phyloP scores from a whole-genome alignment of 1,140 invertebrate species.

The Magallana gigas region DNA sequence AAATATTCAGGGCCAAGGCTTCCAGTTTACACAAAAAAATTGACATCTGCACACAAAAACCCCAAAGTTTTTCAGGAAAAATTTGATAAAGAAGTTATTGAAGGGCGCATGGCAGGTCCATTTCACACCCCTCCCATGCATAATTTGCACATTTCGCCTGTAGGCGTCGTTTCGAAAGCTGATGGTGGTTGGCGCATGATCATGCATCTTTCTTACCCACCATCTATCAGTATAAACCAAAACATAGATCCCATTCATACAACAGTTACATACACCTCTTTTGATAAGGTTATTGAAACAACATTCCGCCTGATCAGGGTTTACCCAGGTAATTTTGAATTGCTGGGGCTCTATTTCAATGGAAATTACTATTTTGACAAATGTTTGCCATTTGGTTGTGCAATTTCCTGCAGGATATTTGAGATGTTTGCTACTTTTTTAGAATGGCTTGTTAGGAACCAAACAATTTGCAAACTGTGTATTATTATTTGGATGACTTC shows the following conservation, averaged over 20 bases:
- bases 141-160: constrained; percentile 29
- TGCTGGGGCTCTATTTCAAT: background rate
- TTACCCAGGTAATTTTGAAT: background rate
- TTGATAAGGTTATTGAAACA: background rate
- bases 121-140: background rate
- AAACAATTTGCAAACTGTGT: background rate
- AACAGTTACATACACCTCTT: constrained; percentile 34
- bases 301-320: background rate
- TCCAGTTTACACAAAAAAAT: background rate
- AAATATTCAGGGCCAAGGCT: background rate
- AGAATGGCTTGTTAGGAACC: background rate
- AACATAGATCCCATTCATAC: background rate
- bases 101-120: background rate
- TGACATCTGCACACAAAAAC: background rate
- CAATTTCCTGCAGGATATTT: background rate
- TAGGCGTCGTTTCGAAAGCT: constrained; percentile 43
- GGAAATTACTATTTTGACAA: background rate
- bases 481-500: background rate
- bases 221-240: background rate
- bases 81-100: background rate
- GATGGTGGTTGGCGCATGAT: constrained; percentile 48
- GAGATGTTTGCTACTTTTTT: background rate
- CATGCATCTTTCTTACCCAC: constrained; percentile 49
- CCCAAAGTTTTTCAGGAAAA: background rate
- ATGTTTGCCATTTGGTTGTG: too few relatives aligned